Conservation (phyloP, 2,113 vertebrate species). For the Ariopsis seemanni region DNA sequence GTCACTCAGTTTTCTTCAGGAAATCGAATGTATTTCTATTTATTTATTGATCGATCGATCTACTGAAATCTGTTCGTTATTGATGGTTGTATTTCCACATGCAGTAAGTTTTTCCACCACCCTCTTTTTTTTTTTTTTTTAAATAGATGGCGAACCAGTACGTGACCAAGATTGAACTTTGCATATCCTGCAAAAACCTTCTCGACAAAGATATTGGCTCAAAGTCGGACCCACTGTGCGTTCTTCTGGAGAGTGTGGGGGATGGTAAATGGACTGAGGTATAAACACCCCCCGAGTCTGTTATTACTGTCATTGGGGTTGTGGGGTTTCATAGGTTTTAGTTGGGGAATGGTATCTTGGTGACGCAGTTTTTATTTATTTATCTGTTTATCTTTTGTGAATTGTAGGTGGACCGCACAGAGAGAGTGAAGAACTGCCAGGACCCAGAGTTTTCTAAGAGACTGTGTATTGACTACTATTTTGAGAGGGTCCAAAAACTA, state of each 20-base stretch:
- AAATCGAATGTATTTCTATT: background rate
- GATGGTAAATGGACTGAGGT: slow-evolving; percentile 85
- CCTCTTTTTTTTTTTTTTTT: slow-evolving; percentile 23
- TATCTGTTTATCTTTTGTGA: background rate
- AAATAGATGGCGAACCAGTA: slow-evolving; percentile 85
- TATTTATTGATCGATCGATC: background rate
- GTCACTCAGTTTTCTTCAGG: background rate
- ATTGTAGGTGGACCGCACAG: slow-evolving; percentile 79
- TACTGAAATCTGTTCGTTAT: background rate
- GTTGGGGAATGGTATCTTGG: background rate
- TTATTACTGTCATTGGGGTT: background rate
- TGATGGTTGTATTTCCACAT: background rate
- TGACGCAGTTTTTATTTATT: background rate
- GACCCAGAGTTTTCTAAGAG: slow-evolving; percentile 85
- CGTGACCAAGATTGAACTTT: slow-evolving; percentile 81
- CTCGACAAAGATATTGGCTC: slow-evolving; percentile 88
- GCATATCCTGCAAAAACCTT: slow-evolving; percentile 82
- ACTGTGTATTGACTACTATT: slow-evolving; percentile 83
- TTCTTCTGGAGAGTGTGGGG: slow-evolving; percentile 81
- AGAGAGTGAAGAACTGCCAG: slow-evolving; percentile 82
- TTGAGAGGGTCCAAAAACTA: slow-evolving; percentile 89
- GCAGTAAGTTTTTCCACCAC: background rate
- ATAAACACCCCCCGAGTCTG: background rate
- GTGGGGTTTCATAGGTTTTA: background rate
- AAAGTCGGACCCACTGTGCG: slow-evolving; percentile 88